phyloP scores from a whole-genome alignment of 2,888 invertebrate genomes.

The Meandrusa payeni region DNA sequence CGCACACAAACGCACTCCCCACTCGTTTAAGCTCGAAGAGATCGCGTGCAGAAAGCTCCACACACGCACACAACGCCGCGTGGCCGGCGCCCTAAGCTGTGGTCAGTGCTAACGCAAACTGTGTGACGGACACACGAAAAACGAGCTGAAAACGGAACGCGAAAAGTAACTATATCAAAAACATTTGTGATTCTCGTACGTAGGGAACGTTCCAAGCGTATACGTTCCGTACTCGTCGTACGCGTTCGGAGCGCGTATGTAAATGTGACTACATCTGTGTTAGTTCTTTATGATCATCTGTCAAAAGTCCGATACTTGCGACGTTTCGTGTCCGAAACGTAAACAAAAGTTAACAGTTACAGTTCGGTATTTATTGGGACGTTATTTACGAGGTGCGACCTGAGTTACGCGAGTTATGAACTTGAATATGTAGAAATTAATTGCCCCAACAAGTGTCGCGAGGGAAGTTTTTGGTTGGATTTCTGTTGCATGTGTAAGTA shows the following conservation, averaged over 20 bases:
- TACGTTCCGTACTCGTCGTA: conserved; percentile 32
- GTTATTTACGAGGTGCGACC: conserved; percentile 63
- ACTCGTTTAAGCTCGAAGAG: conserved; percentile 68
- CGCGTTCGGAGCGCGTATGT: conserved; percentile 54
- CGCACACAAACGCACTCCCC: conserved; percentile 70
- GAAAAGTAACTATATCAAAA: conserved; percentile 59
- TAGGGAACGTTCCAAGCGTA: conserved; percentile 35
- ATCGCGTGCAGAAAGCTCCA: conserved; percentile 79
- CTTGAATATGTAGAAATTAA: conserved; percentile 70
- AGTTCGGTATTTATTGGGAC: conserved; percentile 53
- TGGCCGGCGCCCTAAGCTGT: conserved; percentile 79
- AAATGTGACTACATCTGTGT: conserved; percentile 69
- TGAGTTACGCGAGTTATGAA: conserved; percentile 69
- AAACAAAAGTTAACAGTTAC: conserved; percentile 69
- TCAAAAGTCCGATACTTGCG: conserved; percentile 76
- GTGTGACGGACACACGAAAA: conserved; percentile 81
- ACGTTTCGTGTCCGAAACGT: conserved; percentile 75
- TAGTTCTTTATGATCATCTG: conserved; percentile 71
- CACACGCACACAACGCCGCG: conserved; percentile 71
- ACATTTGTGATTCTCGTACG: conserved; percentile 43
- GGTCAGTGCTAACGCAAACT: conserved; percentile 80
- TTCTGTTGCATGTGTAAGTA: conserved; percentile 73
- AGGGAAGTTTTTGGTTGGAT: conserved; percentile 57
- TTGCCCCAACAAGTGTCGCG: conserved; percentile 58
- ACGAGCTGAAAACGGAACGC: conserved; percentile 75